A percentile compares a stretch with the other conserved stretches of the same genome.
These are phyloP conservation scores for Escarpia spicata DNA, from an alignment of 2,888 invertebrate species.

Conservation along the genomic window DNA sequence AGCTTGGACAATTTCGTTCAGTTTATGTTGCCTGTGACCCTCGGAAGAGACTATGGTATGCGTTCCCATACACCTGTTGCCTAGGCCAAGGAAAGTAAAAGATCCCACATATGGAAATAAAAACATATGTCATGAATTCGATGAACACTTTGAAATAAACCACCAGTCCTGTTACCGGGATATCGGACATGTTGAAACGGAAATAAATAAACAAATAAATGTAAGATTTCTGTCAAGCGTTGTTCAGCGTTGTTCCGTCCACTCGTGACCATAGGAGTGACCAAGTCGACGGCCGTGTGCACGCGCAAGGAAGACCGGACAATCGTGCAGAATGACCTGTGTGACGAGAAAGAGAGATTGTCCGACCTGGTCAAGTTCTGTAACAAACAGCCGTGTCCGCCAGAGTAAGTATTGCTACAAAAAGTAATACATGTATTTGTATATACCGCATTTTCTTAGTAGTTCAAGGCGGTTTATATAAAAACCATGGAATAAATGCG, in stretches of 20 bases:
- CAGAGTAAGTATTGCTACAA: constrained; percentile 47
- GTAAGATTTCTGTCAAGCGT: not conserved
- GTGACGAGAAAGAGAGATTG: constrained; percentile 50
- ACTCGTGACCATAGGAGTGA: constrained; percentile 47
- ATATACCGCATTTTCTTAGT: not conserved
- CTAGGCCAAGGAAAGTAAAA: too few species aligned
- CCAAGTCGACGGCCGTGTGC: constrained; percentile 52
- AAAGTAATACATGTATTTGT: not conserved
- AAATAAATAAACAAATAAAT: too few species aligned
- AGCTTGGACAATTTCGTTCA: too few species aligned
- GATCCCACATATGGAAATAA: too few species aligned
- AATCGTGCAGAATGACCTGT: constrained; percentile 50
- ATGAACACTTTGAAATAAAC: too few species aligned
- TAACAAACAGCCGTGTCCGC: constrained; percentile 55
- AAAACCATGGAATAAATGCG: not conserved
- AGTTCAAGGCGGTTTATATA: not conserved
- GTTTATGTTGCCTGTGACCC: too few species aligned
- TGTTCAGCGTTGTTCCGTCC: not conserved
- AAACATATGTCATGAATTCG: too few species aligned
- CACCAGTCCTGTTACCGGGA: too few species aligned
- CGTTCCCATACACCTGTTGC: too few species aligned
- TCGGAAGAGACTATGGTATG: too few species aligned
- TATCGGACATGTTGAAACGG: too few species aligned
- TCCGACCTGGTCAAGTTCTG: constrained; percentile 52
- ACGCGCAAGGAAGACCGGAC: constrained; percentile 50